phyloP scores from a whole-genome alignment of 2,888 invertebrate species.

The Pemphredon lugubris region DNA sequence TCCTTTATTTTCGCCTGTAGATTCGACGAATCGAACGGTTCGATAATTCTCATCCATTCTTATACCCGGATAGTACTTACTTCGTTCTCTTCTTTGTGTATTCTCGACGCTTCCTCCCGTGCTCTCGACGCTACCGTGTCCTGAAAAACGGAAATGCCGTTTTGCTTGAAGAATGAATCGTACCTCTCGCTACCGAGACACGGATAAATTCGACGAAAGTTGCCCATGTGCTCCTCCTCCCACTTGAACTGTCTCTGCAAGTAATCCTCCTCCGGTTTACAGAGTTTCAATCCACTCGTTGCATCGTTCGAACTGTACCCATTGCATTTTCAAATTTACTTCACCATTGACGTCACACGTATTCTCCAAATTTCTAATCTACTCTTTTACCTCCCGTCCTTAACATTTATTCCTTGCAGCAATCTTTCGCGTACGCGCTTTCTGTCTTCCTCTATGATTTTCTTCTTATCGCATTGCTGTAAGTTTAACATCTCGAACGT shows the following conservation, averaged over 20 bases:
- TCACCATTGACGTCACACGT: too few relatives aligned
- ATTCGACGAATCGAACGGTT: background rate
- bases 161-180: conserved; percentile 88
- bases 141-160: conserved; percentile 87
- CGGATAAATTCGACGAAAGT: conserved; percentile 89
- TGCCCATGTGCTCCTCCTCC: conserved; percentile 90
- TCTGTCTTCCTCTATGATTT: conserved; percentile 89
- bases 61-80: conserved; percentile 29
- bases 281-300: conserved; percentile 47
- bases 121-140: conserved; percentile 90
- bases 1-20: conserved; percentile 67
- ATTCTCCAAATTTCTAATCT: too few relatives aligned
- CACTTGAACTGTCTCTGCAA: conserved; percentile 84
- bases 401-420: conserved; percentile 83
- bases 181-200: conserved; percentile 84
- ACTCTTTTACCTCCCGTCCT: conserved; percentile 71
- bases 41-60: background rate
- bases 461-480: conserved; percentile 88
- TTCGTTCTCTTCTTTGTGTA: conserved; percentile 84
- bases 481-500: conserved; percentile 91
- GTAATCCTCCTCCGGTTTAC: conserved; percentile 66
- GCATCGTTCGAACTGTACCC: conserved; percentile 43
- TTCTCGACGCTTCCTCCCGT: conserved; percentile 88
- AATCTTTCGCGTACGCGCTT: conserved; percentile 87
- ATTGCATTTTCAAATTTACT: background rate